Evolutionary conservation across 2,113 vertebrate genomes (phyloP), one percentile per base, ranked within the genome.

Genomic region (Nycticebus coucang): DNA sequence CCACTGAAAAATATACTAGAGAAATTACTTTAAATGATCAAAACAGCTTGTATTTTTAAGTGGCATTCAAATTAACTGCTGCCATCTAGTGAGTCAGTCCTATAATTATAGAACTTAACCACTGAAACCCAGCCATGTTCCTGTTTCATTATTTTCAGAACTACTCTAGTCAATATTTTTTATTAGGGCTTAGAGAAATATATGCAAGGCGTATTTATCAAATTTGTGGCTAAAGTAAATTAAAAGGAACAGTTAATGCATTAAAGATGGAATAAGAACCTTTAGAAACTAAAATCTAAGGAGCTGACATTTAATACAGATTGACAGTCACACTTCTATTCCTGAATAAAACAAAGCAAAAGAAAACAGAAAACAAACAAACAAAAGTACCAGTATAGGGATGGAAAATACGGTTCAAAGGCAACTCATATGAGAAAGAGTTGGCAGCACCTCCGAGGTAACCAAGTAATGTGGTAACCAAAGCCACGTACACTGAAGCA

Each of bases 51-150:
- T 50, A 50, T 50, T 4, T 50, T 24, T 2, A 84, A 50, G 2
- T 0, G 15, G 2, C 0, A 0, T 9, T 45, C 37, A 30, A 77
- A 53, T 60, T 41, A 72, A 82, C 91, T 94, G 85, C 1, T 0
- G 0, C 60, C 72, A 50, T 69, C 86, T 0, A 0, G 17, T 2
- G 41, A 84, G 87, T 35, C 15, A 0, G 1, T 0, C 68, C 0
- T 50, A 1, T 33, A 33, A 68, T 30, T 64, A 55, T 4, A 21
- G n/a, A 15, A 53, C 9, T 50, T 26, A 3, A 64, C n/a, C 59
- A 64, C 2, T 68, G 37, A 59, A 78, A 74, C 24, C 21, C 81
- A 78, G 2, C 21, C 81, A 78, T 4, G 6, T 83, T 91, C 7
- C 45, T 33, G 28, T 64, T 69, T 78, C 85, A 74, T 18, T 81